phyloP scores from a whole-genome alignment of 2,888 invertebrate species.

The Heteromyza rotundicornis region DNA sequence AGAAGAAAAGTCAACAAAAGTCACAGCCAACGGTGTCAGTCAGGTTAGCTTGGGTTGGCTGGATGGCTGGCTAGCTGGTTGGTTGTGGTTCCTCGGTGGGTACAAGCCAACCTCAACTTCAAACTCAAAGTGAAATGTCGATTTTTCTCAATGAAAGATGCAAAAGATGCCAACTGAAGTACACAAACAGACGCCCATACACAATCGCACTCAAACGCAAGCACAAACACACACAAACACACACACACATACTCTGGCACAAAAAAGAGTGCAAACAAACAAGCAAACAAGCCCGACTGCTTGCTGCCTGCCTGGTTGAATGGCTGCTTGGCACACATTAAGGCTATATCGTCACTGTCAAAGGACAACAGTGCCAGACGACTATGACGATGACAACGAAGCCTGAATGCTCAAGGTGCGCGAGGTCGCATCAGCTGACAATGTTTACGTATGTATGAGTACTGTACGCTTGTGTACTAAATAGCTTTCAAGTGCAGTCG shows the following conservation, averaged over 20 bases:
- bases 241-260: background rate
- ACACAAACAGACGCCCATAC: no score
- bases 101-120: conserved; percentile 8
- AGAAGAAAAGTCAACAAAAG: conserved; percentile 3
- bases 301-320: no score
- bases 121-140: no score
- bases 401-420: no score
- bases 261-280: background rate
- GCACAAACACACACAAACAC: no score
- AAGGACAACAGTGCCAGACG: conserved; percentile 5
- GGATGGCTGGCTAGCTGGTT: no score
- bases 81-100: no score
- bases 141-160: no score
- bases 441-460: conserved; percentile 9
- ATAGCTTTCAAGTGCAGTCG: conserved; percentile 23
- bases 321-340: no score
- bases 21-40: background rate
- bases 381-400: background rate
- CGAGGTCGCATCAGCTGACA: background rate
- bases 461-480: background rate
- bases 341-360: background rate
- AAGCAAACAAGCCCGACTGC: no score
- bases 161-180: background rate
- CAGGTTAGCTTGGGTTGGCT: background rate
- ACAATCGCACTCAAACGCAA: background rate